phyloP scores from a whole-genome alignment of 1,140 invertebrate species.

The Drosophila sechellia region DNA sequence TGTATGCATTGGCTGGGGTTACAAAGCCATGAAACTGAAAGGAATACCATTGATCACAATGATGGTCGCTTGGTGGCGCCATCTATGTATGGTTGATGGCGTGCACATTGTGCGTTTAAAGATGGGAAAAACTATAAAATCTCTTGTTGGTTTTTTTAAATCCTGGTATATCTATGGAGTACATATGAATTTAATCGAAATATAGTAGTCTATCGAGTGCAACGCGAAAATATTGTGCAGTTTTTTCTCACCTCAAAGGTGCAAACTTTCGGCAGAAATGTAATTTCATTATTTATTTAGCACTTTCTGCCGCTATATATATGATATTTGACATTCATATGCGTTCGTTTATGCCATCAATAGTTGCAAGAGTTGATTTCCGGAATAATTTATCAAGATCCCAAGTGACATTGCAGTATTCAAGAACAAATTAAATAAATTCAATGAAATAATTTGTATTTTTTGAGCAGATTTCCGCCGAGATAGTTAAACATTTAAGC shows the following conservation, averaged over 20 bases:
- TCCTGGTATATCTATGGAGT: not conserved
- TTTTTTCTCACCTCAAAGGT: not conserved
- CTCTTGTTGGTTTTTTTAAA: not conserved
- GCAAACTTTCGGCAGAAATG: too few species aligned
- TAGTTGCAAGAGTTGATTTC: not conserved
- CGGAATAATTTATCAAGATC: not conserved
- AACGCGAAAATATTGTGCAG: not conserved
- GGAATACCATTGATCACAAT: constrained; percentile 27
- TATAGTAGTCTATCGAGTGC: not conserved
- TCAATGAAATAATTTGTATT: not conserved
- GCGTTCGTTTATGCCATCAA: too few species aligned
- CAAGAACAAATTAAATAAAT: not conserved
- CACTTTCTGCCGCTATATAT: not conserved
- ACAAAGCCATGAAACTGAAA: constrained; percentile 17
- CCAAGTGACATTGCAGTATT: not conserved
- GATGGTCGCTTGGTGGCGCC: constrained; percentile 3
- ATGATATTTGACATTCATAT: not conserved
- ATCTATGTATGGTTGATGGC: not conserved
- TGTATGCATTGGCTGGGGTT: constrained; percentile 3
- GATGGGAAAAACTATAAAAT: not conserved
- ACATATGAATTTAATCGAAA: constrained; percentile 12
- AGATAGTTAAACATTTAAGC: not conserved
- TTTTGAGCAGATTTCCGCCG: not conserved
- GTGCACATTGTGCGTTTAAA: not conserved
- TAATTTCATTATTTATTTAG: constrained; percentile 10